Conservation (phyloP, 2,888 invertebrate genomes). For the Holacanthella duospinosa region DNA sequence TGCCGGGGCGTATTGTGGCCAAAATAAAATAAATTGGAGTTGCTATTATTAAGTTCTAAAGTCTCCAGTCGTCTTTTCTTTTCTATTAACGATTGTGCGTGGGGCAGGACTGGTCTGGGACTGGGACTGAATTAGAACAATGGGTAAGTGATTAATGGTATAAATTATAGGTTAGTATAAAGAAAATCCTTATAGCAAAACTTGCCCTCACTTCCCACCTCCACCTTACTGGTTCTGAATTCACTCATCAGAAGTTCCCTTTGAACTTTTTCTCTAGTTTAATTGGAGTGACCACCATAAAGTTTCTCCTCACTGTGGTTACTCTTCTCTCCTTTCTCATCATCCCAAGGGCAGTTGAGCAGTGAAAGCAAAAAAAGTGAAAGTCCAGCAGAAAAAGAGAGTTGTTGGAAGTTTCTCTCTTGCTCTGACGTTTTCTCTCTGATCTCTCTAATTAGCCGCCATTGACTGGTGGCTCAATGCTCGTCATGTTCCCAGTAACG, state of each 20-base stretch:
- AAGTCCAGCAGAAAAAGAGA: neutral
- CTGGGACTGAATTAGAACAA: too few species aligned
- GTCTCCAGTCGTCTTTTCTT: too few species aligned
- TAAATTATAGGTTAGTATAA: neutral
- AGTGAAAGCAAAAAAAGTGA: neutral
- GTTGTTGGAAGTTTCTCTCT: too few species aligned
- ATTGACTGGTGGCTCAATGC: neutral
- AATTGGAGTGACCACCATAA: neutral
- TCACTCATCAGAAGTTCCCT: neutral
- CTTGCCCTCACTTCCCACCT: neutral
- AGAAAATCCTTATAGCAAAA: neutral
- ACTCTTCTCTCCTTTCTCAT: too few species aligned
- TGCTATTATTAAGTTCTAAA: too few species aligned
- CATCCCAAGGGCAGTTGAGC: too few species aligned
- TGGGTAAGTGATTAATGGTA: neutral
- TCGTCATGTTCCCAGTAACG: neutral
- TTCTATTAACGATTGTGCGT: too few species aligned
- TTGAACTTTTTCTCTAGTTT: neutral
- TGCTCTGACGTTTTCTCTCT: too few species aligned
- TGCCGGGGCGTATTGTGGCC: too few species aligned
- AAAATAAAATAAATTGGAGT: too few species aligned
- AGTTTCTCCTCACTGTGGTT: neutral
- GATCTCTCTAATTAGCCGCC: neutral
- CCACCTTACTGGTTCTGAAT: neutral
- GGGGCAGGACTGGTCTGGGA: too few species aligned